A percentile compares a stretch with the other conserved stretches of the same genome.
These are phyloP conservation scores for Azemiops feae DNA, from an alignment of 2,113 vertebrate species.

Conservation along the genomic window DNA sequence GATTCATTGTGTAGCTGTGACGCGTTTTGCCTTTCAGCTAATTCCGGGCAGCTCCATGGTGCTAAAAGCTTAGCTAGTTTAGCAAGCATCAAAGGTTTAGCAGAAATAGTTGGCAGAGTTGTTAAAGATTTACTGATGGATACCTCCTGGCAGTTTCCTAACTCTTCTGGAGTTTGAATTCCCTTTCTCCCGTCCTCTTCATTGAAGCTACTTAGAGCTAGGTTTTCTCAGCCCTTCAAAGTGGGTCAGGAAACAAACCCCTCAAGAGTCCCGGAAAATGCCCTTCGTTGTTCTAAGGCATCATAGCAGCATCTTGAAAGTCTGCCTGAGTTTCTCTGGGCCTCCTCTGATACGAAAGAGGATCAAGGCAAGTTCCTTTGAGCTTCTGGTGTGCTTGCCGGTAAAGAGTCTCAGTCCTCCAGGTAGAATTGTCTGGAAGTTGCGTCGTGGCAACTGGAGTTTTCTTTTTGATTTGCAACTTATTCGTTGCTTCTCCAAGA, in stretches of 20 bases:
- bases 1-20: neutral
- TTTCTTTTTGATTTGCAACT: neutral
- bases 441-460: neutral
- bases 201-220: neutral
- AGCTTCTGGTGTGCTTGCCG: neutral
- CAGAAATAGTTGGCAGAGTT: neutral
- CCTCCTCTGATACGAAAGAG: neutral
- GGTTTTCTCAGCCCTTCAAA: neutral
- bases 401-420: neutral
- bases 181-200: neutral
- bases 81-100: neutral
- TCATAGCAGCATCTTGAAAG: neutral
- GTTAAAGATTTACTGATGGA: neutral
- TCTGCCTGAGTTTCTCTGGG: neutral
- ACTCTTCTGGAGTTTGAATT: neutral
- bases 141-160: neutral
- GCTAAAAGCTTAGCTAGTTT: neutral
- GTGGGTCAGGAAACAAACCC: neutral
- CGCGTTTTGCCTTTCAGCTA: neutral
- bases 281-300: too few species aligned
- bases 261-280: too few species aligned
- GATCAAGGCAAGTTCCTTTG: neutral
- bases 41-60: neutral
- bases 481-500: neutral
- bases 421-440: neutral